Base-by-base conservation (phyloP, 1,140 invertebrate species). In the Ctenoplectra terminalis region DNA sequence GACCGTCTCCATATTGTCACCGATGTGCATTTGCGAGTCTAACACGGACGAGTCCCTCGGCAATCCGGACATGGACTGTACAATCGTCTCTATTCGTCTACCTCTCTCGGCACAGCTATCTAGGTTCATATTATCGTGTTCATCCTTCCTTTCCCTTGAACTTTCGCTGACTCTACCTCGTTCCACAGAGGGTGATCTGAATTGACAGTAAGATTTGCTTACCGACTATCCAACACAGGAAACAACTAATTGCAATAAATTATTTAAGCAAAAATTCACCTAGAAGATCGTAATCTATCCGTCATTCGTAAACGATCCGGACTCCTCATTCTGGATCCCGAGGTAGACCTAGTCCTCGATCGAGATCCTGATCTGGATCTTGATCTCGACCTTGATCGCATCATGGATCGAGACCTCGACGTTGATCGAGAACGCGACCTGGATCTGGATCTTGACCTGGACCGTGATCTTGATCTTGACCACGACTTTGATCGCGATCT, bases 71-170 rank as follows among this genome's bases (percentile, higher is more conserved):
- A 69, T 69, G 11, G 93, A 87, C 34, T 93, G 93, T n/a, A 94
- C 91, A 17, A 94, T 94, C 0, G 92, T 93, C 29, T 94, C 92
- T 77, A 92, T 92, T 61, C 90, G 89, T 77, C 92, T 91, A 61
- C 81, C 90, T 29, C 87, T 88, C 46, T 93, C 92, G 46, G 69
- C 8, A 60, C 84, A 88, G 23, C 23, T 52, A 34, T 63, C 72
- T 40, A 81, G 43, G 7, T 81, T 86, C 50, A 82, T 81, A 17
- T 60, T 79, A 46, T 82, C 83, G 17, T 63, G 72, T 11, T 83
- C 79, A 71, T 91, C 67, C 79, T 89, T 83, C 63, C 79, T 88
- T 64, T 83, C 75, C 40, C 75, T 82, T 75, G 77, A 72, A 61
- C 69, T 77, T 84, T 92, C 56, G 71, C 69, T 79, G 58, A 74